Conservation (phyloP, 2,888 invertebrate genomes). For the Cloeon dipterum region DNA sequence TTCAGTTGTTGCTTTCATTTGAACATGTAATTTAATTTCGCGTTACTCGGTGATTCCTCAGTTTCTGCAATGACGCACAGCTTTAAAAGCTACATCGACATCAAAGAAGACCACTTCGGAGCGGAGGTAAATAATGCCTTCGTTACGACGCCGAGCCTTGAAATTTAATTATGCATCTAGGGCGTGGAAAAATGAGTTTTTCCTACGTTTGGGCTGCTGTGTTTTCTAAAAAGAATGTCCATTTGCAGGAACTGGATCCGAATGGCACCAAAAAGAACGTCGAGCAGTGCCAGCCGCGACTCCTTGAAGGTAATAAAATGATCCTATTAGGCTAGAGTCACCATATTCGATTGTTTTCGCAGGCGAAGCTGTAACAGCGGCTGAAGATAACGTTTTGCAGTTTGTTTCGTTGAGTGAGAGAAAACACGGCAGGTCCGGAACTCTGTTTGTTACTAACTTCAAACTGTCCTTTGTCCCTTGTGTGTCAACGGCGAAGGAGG, state of each 20-base stretch:
- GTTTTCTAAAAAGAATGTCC: not conserved
- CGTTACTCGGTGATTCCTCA: too few relatives aligned
- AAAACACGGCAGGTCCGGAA: constrained; percentile 58
- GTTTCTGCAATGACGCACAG: constrained; percentile 18
- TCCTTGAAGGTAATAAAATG: constrained; percentile 23
- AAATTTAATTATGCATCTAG: not conserved
- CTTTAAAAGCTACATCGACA: constrained; percentile 21
- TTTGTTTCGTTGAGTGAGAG: constrained; percentile 59
- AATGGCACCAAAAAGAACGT: constrained; percentile 27
- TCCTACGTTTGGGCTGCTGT: too few relatives aligned
- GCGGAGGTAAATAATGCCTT: constrained; percentile 10
- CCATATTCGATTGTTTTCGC: constrained; percentile 14
- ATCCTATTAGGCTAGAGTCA: too few relatives aligned
- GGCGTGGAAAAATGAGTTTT: too few relatives aligned
- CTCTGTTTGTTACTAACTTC: constrained; percentile 77
- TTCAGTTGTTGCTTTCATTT: too few relatives aligned
- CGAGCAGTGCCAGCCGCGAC: constrained; percentile 26
- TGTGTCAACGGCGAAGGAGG: constrained; percentile 27
- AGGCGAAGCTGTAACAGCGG: constrained; percentile 64
- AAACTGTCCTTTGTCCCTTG: constrained; percentile 70
- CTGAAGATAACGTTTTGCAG: constrained; percentile 60
- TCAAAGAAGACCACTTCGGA: constrained; percentile 21
- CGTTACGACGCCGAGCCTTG: not conserved
- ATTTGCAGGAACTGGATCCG: constrained; percentile 17
- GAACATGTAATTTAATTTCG: too few relatives aligned